A percentile compares a stretch with the other conserved stretches of the same genome.
These are phyloP conservation scores for Leptinotarsa peninsularis DNA, from an alignment of 2,888 invertebrate species.

Conservation along the genomic window DNA sequence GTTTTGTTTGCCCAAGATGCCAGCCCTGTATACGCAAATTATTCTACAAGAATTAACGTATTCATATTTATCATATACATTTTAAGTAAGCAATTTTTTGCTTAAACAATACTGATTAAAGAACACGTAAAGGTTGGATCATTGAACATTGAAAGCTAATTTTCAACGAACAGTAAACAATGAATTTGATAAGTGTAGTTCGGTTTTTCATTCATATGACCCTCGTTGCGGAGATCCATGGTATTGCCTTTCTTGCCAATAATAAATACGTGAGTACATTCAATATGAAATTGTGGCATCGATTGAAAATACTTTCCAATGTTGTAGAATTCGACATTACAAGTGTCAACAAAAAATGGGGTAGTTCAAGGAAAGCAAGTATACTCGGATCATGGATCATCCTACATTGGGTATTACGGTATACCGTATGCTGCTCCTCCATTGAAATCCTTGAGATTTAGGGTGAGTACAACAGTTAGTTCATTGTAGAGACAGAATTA, in stretches of 20 bases:
- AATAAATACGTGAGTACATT: background rate
- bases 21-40: no score
- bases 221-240: background rate
- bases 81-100: no score
- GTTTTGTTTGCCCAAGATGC: no score
- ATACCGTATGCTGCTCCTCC: conserved; percentile 36
- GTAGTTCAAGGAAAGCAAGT: conserved; percentile 29
- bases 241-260: background rate
- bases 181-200: background rate
- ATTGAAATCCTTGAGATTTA: conserved; percentile 28
- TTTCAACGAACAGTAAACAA: background rate
- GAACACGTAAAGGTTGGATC: no score
- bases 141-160: no score
- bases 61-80: no score
- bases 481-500: no score
- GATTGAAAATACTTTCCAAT: background rate
- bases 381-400: conserved; percentile 5
- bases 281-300: background rate
- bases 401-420: conserved; percentile 26
- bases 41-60: no score
- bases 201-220: background rate
- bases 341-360: conserved; percentile 28
- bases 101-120: no score
- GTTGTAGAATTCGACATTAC: conserved; percentile 30
- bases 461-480: conserved; percentile 25